Percentiles rank a stretch among this genome's conserved stretches.
Conservation (phyloP, 1,140 invertebrate genomes). For the Brachystomella parvula region DNA sequence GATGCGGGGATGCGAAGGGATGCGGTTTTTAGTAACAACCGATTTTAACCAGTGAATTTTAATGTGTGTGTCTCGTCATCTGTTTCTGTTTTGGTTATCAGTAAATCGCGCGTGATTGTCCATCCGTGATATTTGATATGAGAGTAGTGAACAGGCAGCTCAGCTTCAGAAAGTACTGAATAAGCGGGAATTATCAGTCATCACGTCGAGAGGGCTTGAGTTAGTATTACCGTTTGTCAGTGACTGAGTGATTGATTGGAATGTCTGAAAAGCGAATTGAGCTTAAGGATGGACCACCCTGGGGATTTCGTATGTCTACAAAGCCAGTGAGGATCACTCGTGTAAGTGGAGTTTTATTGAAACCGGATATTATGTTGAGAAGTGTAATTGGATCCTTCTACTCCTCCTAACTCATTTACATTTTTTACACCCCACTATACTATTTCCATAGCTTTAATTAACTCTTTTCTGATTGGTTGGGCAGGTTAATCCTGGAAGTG, state of each 20-base stretch:
- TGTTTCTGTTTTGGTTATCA: too few relatives aligned
- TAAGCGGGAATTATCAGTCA: background rate
- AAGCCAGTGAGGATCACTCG: slow-evolving; percentile 66
- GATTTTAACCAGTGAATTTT: too few relatives aligned
- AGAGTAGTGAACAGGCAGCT: background rate
- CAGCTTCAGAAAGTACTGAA: background rate
- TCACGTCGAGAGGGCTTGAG: background rate
- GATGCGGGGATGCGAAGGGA: slow-evolving; percentile 10
- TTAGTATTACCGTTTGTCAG: background rate
- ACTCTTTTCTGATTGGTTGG: too few relatives aligned
- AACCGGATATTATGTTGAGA: slow-evolving; percentile 21
- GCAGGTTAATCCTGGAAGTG: slow-evolving; percentile 74
- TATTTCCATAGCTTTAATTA: too few relatives aligned
- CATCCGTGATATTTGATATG: background rate
- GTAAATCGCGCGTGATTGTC: too few relatives aligned
- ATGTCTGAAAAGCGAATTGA: slow-evolving; percentile 51
- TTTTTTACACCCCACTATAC: too few relatives aligned
- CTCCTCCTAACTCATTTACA: too few relatives aligned
- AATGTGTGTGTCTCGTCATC: too few relatives aligned
- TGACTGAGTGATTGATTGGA: background rate
- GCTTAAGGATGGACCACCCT: slow-evolving; percentile 71
- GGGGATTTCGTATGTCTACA: slow-evolving; percentile 76
- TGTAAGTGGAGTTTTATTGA: slow-evolving; percentile 50
- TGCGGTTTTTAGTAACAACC: too few relatives aligned
- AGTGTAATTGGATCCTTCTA: too few relatives aligned